Percentiles rank a stretch among this genome's conserved stretches.
Evolutionary conservation across 1,140 invertebrate species (phyloP).

Genomic region (Drosophila oshimai): DNA sequence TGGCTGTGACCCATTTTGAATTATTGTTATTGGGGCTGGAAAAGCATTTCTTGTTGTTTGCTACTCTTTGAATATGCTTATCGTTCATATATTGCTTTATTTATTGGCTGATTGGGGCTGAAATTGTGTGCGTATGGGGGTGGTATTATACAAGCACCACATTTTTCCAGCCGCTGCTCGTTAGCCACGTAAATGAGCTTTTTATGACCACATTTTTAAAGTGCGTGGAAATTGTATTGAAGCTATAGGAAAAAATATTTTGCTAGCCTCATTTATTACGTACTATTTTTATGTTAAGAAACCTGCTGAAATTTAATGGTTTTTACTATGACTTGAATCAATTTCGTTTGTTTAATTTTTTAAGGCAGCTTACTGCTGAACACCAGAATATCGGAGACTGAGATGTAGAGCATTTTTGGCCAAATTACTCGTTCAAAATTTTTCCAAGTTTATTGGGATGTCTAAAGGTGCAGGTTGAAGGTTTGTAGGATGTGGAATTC

Average conservation of each 20-base stretch:
- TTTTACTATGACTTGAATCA: no score
- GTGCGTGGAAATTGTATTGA: slow-evolving; percentile 9
- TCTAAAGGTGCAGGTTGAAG: no score
- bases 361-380: no score
- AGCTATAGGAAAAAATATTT: slow-evolving; percentile 1
- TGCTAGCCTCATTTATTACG: background rate
- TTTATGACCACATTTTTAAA: slow-evolving; percentile 52
- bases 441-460: no score
- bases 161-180: slow-evolving; percentile 54
- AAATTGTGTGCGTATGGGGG: background rate
- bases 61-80: slow-evolving; percentile 56
- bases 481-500: no score
- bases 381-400: no score
- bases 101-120: slow-evolving; percentile 64
- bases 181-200: slow-evolving; percentile 62
- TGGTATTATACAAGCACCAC: slow-evolving; percentile 30
- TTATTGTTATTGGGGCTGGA: slow-evolving; percentile 57
- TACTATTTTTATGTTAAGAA: no score
- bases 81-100: slow-evolving; percentile 70
- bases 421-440: no score
- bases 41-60: slow-evolving; percentile 23
- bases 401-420: no score
- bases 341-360: no score
- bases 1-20: slow-evolving; percentile 40
- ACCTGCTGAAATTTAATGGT: no score